Evolutionary conservation across 2,113 vertebrate species (phyloP).

Genomic region (Engystomops pustulosus): DNA sequence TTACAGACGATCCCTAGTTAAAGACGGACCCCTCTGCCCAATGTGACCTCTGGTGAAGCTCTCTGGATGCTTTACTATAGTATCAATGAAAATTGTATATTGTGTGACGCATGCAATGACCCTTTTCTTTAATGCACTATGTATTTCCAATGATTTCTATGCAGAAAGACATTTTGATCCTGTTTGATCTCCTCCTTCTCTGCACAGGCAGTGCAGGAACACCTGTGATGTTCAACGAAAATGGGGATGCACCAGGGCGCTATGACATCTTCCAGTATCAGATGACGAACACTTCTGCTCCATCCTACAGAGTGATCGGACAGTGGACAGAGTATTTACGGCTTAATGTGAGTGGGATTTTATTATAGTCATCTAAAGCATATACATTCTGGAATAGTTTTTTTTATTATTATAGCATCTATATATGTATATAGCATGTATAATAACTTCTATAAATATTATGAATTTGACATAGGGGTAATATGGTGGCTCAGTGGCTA

Average conservation of each 20-base stretch:
- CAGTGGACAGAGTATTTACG: constrained; percentile 87
- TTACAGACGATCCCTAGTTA: too few relatives aligned
- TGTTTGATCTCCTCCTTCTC: not conserved
- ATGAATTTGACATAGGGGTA: not conserved
- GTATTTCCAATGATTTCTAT: not conserved
- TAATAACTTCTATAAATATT: not conserved
- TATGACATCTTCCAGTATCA: constrained; percentile 96
- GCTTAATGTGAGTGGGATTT: constrained; percentile 75
- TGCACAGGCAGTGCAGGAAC: constrained; percentile 86
- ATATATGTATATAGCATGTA: too few relatives aligned
- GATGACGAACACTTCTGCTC: constrained; percentile 78
- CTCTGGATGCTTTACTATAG: too few relatives aligned
- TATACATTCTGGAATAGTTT: too few relatives aligned
- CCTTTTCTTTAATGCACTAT: too few relatives aligned
- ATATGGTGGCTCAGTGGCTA: not conserved
- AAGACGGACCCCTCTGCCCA: too few relatives aligned
- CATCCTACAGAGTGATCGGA: constrained; percentile 83
- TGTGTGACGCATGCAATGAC: too few relatives aligned
- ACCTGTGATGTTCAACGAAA: constrained; percentile 88
- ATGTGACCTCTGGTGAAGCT: too few relatives aligned
- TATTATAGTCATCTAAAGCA: constrained; percentile 61
- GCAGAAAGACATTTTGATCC: not conserved
- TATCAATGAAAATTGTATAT: too few relatives aligned
- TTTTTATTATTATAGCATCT: too few relatives aligned
- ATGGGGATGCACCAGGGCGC: constrained; percentile 88